Base-by-base conservation (phyloP, 2,797 vertebrate species). In the Cirrhinus molitorella region DNA sequence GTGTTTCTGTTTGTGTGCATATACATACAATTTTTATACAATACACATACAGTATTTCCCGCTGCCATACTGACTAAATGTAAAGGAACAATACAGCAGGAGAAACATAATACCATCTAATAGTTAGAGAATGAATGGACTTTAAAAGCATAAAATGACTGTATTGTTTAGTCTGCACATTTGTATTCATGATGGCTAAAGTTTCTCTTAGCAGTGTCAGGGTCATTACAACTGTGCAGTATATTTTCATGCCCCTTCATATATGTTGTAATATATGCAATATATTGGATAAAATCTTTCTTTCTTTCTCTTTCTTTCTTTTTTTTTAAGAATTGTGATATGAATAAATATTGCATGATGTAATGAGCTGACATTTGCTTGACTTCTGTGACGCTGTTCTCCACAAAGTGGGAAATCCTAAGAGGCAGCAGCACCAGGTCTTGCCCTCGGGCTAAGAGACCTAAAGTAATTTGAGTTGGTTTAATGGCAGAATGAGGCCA, bases 401-500 rank as follows among this genome's bases (percentile, higher is more conserved):
- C 45, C 19, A 34, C 8, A 3, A 59, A 72, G 1, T 45, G 4
- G 25, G 12, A 59, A 66, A 55, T 63, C 45, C 21, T 73, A 34
- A 73, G 71, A 67, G 71, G 76, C 47, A 70, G 21, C 31, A 0
- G 1, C 71, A 80, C 28, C 49, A 25, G 25, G 47, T 43, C 19
- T 78, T 91, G 89, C 86, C 49, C 59, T 37, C 23, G 21, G 71
- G 23, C 25, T 25, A 31, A 68, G n/a, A 65, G 45, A 81, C 63
- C 75, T 63, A 91, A 91, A 92, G 90, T 93, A 90, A 93, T 93
- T 92, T 91, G 88, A 94, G 84, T 86, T 76, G 73, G 57, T 95
- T 93, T 91, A 88, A 85, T 94, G 92, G 92, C 93, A 93, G 92
- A 94, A 93, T 93, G 89, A 91, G 93, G 90, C 84, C 93, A 91